Base-by-base conservation (phyloP, 2,797 vertebrate species). In the Xenops minutus region DNA sequence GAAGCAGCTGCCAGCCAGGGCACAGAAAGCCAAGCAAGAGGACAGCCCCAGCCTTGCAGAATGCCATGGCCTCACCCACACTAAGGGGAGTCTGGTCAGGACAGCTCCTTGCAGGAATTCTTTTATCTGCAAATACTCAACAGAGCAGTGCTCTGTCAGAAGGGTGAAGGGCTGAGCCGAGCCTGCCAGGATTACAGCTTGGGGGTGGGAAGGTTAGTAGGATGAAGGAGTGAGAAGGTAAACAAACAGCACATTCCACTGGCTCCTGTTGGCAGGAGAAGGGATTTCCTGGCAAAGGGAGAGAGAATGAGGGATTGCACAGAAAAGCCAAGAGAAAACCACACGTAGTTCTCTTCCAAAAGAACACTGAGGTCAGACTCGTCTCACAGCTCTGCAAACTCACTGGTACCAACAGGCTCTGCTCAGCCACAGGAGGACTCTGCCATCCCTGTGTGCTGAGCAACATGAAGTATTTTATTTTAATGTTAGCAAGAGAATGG, bases 211-310 rank as follows among this genome's bases (percentile, higher is more conserved):
- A 91, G 74, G 81, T 94, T 89, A 79, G 84, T 58, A 84, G 79
- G 90, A 88, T 73, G 93, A 89, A 88, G 49, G 73, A 95, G 94
- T 82, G 96, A 96, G 83, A 96, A 93, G 71, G 88, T 90, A 97
- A 96, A 96, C 88, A 96, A 96, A 96, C 89, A 96, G 80, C 67
- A 79, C 85, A 94, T 93, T 96, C 93, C 56, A 24, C 85, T 14
- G 48, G 80, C 80, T 95, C 83, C 93, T 58, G 63, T 14, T 90
- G 85, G 95, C 94, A 90, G 86, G n/a, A 88, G 83, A 87, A 86
- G 63, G 55, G 94, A 88, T 89, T 91, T 95, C 63, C 89, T 80
- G 85, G 78, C 12, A 24, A 68, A 89, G 81, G 73, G 52, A 91
- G 44, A n/a, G 55, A 75, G 55, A 94, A 91, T 15, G 82, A 93